phyloP scores from a whole-genome alignment of 2,888 invertebrate genomes.

The Drosophila crucigera region DNA sequence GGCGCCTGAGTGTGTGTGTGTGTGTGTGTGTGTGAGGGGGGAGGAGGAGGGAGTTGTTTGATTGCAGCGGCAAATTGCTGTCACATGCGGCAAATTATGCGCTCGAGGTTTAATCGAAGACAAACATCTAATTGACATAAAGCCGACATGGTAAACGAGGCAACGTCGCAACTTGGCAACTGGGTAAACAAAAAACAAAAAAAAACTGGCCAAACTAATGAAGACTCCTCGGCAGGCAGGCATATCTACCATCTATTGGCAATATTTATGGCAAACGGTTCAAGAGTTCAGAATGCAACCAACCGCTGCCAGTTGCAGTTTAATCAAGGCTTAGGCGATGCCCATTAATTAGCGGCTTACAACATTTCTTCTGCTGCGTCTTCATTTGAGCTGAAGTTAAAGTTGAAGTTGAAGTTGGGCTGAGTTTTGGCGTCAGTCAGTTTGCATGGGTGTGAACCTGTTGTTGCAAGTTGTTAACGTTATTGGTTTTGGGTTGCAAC shows the following conservation, averaged over 20 bases:
- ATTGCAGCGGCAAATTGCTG: constrained; percentile 67
- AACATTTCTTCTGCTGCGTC: constrained; percentile 39
- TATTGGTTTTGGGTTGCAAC: constrained; percentile 12
- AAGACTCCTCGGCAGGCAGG: constrained; percentile 20
- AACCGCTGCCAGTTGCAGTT: constrained; percentile 53
- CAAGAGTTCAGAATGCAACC: constrained; percentile 68
- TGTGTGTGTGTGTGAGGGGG: constrained; percentile 5
- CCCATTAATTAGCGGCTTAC: constrained; percentile 74
- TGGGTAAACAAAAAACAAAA: constrained; percentile 36
- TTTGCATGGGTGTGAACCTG: constrained; percentile 51
- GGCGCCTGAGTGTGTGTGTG: not conserved
- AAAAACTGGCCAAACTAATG: constrained; percentile 38
- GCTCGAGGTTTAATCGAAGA: constrained; percentile 70
- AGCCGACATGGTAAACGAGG: constrained; percentile 76
- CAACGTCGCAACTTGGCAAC: constrained; percentile 10
- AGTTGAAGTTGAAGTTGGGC: not conserved
- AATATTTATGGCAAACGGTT: constrained; percentile 75
- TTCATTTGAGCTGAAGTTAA: constrained; percentile 31
- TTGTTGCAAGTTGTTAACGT: constrained; percentile 42
- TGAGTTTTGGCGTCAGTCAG: not conserved
- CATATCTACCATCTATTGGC: constrained; percentile 73
- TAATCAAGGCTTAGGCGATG: constrained; percentile 66
- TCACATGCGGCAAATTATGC: constrained; percentile 75
- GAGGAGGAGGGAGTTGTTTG: not conserved
- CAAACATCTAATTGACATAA: constrained; percentile 79